Evolutionary conservation across 2,113 vertebrate genomes (phyloP).

Genomic region (Xenopus laevis): DNA sequence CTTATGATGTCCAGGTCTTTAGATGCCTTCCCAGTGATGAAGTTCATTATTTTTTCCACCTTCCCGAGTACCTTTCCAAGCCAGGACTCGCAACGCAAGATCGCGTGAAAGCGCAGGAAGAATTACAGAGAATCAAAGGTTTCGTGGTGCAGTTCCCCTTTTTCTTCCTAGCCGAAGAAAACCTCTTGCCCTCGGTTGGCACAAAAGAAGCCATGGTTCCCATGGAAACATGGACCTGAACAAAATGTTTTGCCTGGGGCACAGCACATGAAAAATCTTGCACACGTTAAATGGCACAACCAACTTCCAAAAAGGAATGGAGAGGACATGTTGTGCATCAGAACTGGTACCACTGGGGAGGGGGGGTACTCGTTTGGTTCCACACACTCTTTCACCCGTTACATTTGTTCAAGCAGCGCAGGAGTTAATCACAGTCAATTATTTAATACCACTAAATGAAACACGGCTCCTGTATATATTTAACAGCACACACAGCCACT

Average conservation of each 20-base stretch:
- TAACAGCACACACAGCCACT: too few species aligned
- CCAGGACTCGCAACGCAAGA: conserved; percentile 75
- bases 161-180: conserved; percentile 83
- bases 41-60: conserved; percentile 77
- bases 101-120: conserved; percentile 75
- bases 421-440: too few species aligned
- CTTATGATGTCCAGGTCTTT: conserved; percentile 76
- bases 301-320: too few species aligned
- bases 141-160: conserved; percentile 95
- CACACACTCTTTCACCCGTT: too few species aligned
- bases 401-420: too few species aligned
- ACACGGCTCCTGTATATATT: too few species aligned
- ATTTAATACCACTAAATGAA: too few species aligned
- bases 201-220: conserved; percentile 94
- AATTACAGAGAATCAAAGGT: conserved; percentile 88
- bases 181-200: conserved; percentile 86
- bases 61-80: conserved; percentile 79
- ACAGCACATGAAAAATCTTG: too few species aligned
- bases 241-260: not conserved
- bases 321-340: too few species aligned
- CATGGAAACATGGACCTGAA: conserved; percentile 94
- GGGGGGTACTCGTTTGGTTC: too few species aligned
- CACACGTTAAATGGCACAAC: too few species aligned
- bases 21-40: conserved; percentile 90
- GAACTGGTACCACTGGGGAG: too few species aligned